Conservation (phyloP, 2,888 invertebrate genomes). For the Reticulitermes lucifugus region DNA sequence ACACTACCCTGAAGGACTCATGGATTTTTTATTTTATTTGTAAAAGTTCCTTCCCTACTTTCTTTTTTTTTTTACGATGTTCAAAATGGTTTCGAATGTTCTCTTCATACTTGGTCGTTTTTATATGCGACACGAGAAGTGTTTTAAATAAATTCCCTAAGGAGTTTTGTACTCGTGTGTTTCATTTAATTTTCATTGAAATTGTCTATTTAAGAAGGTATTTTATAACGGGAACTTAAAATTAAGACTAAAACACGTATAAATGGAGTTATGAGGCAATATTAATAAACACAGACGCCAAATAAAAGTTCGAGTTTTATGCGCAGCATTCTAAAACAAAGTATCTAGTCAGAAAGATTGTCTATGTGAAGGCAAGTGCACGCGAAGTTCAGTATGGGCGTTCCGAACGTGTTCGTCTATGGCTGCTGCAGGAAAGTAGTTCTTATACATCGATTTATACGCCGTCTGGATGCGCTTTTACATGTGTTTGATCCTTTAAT, state of each 20-base stretch:
- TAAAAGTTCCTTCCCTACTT: conserved; percentile 43
- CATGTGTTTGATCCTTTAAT: too few relatives aligned
- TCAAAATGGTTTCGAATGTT: conserved; percentile 52
- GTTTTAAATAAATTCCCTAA: conserved; percentile 51
- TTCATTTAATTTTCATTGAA: conserved; percentile 48
- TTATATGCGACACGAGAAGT: conserved; percentile 50
- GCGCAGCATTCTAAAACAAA: neutral
- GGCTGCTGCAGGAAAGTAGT: too few relatives aligned
- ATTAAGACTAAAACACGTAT: conserved; percentile 44
- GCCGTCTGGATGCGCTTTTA: too few relatives aligned
- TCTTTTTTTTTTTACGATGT: conserved; percentile 49
- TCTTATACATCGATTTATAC: too few relatives aligned
- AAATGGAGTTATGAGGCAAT: conserved; percentile 32
- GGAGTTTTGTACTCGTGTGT: conserved; percentile 31
- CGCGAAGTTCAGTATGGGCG: too few relatives aligned
- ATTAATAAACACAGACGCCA: conserved; percentile 14
- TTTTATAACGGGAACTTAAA: conserved; percentile 41
- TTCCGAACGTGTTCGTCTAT: too few relatives aligned
- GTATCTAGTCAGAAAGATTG: too few relatives aligned
- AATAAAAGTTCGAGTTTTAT: conserved; percentile 12
- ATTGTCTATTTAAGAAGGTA: conserved; percentile 45
- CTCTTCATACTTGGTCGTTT: conserved; percentile 43
- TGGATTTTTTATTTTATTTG: conserved; percentile 52
- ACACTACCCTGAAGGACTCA: conserved; percentile 47
- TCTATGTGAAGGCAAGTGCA: too few relatives aligned